A percentile compares a stretch with the other conserved stretches of the same genome.
Conservation (phyloP, 1,140 invertebrate genomes). For the Drosophila willistoni region DNA sequence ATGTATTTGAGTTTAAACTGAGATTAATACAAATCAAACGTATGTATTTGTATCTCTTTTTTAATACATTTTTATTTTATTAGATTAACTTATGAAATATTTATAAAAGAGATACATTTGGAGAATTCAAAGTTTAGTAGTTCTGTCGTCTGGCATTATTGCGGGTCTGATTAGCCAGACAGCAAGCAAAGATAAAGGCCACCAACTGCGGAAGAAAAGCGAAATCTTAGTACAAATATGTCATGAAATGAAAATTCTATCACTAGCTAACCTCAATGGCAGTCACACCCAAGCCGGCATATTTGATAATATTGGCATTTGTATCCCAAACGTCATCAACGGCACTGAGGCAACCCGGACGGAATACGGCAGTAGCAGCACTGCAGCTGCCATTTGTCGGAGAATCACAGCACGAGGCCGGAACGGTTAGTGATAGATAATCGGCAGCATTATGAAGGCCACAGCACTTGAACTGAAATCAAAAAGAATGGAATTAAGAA, state of each 20-base stretch:
- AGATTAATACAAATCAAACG: no score
- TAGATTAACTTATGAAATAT: conserved; percentile 3
- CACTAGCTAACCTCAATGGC: conserved; percentile 86
- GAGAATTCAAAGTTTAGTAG: conserved; percentile 39
- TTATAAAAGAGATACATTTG: conserved; percentile 17
- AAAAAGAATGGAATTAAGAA: conserved; percentile 11
- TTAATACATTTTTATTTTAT: background rate
- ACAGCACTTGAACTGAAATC: conserved; percentile 86
- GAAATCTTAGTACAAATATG: background rate
- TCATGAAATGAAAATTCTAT: background rate
- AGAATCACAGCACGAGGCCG: conserved; percentile 82
- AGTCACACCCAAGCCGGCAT: conserved; percentile 87
- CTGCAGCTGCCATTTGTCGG: conserved; percentile 71
- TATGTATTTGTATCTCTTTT: background rate
- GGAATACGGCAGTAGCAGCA: conserved; percentile 66
- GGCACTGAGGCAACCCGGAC: conserved; percentile 82
- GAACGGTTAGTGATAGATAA: conserved; percentile 73
- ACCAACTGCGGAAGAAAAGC: conserved; percentile 52
- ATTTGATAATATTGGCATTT: conserved; percentile 85
- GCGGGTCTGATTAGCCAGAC: conserved; percentile 76
- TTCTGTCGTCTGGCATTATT: conserved; percentile 66
- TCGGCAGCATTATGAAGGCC: conserved; percentile 84
- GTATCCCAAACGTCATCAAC: conserved; percentile 83
- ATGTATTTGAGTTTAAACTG: no score
- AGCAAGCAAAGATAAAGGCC: conserved; percentile 78